Percentiles rank a stretch among this genome's conserved stretches.
These are phyloP conservation scores for Ctenosaura bakeri DNA, from an alignment of 2,797 vertebrate species.

Conservation along the genomic window DNA sequence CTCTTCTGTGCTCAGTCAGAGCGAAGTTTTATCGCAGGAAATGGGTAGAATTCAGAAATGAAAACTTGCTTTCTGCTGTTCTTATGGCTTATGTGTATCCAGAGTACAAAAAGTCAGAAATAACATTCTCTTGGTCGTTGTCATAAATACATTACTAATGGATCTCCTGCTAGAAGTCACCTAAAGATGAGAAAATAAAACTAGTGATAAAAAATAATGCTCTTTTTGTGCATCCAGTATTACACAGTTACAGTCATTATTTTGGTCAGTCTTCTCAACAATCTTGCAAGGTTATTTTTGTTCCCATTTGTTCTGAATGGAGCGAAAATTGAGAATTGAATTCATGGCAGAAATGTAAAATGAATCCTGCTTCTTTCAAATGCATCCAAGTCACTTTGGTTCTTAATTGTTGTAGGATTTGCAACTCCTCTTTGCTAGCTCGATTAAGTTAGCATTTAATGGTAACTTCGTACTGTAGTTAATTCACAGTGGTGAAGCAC, in stretches of 20 bases:
- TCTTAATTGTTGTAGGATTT: constrained; percentile 2
- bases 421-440: not conserved
- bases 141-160: not conserved
- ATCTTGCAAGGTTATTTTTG: not conserved
- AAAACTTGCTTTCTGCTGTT: not conserved
- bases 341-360: not conserved
- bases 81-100: not conserved
- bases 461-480: not conserved
- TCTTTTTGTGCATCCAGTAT: not conserved
- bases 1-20: not conserved
- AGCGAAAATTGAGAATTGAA: not conserved
- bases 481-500: not conserved
- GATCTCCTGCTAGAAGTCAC: not conserved
- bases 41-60: not conserved
- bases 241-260: not conserved
- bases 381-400: not conserved
- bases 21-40: not conserved
- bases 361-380: not conserved
- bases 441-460: not conserved
- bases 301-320: not conserved
- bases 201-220: not conserved
- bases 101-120: not conserved
- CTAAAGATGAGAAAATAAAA: not conserved
- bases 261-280: not conserved
- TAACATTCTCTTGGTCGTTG: not conserved